Evolutionary conservation across 2,113 vertebrate species (phyloP), one percentile per base, ranked within the genome.

Genomic region (Chaenocephalus aceratus): DNA sequence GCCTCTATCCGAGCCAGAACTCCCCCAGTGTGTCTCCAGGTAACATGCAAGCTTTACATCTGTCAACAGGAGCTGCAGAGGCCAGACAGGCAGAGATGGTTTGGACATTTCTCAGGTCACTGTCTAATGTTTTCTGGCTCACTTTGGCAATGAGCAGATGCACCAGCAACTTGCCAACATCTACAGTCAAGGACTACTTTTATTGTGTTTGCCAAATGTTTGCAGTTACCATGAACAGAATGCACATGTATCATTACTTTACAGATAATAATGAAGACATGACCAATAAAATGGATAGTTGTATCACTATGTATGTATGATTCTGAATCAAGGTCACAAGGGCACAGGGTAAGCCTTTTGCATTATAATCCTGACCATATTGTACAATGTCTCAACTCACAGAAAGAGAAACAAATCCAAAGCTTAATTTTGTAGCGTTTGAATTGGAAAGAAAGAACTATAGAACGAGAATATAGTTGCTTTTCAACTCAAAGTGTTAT

Each of bases 81-180:
- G 44, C 15, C 15, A 16, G 58, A 41, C 57, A 48, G 41, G 52
- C 70, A 59, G 58, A 56, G 45, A 70, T 60, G 61, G 46, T 48
- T 26, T 72, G 15, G 53, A 48, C 13, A 61, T 72, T 58, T 72
- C 48, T 70, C 34, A 74, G 49, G 36, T 62, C 59, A 71, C 75
- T 45, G 18, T 67, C 36, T 21, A 36, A 77, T 58, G n/a, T 46
- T n/a, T n/a, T 49, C 62, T 76, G 77, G 16, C 71, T 76, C 69
- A 52, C 68, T 56, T 79, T 41, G 45, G 52, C 60, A 64, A 57
- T 46, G 63, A 79, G 62, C 74, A 71, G 68, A 83, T 80, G 70
- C 21, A 51, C 36, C 75, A 64, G 49, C 1, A 30, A 18, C 45
- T 45, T 65, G 65, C n/a, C 51, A 63, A 66, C 62, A 53, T 80